Evolutionary conservation across 2,888 invertebrate genomes (phyloP), one percentile per base, ranked within the genome.

Genomic region (Callimorpha dominula): DNA sequence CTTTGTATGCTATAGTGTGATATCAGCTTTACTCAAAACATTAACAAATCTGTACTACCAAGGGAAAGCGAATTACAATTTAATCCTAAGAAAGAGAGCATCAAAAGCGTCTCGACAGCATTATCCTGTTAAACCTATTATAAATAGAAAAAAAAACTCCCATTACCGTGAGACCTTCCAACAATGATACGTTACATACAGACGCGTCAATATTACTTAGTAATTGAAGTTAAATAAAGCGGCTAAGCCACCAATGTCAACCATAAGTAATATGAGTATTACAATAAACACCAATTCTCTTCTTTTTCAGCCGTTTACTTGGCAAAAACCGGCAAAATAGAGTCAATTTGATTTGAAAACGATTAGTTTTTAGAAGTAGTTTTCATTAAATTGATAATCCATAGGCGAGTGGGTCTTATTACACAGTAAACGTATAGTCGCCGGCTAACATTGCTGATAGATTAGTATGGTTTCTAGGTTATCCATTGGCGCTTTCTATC

Each of bases 101-200:
- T 62, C 49, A 69, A 69, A 31, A 60, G 68, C 50, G 52, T 67
- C 17, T 50, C n/a, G 15, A 17, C 52, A n/a, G 63, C 75, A 72
- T 78, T 77, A 75, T 75, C 75, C 79, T 68, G 73, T 71, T 72
- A 68, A 72, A 77, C 65, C 71, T 68, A 81, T 81, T 81, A 81
- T 12, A 67, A 43, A 50, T 15, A 65, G 42, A 31, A 72, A 74
- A 80, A 79, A 77, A 72, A 63, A 60, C 31, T 31, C 60, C 11
- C 31, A n/a, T 9, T 15, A n/a, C 50, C 69, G 69, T 69, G 69
- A 69, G 69, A 69, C n/a, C n/a, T 63, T 62, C 15, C 42, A 62
- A 69, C 69, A 63, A 69, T 69, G 40, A 63, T 50, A 50, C 5
- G 17, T n/a, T 46, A n/a, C n/a, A n/a, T 62, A 49, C 49, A 63